Conservation (phyloP, 2,113 vertebrate species). For the Lamprotornis superbus region DNA sequence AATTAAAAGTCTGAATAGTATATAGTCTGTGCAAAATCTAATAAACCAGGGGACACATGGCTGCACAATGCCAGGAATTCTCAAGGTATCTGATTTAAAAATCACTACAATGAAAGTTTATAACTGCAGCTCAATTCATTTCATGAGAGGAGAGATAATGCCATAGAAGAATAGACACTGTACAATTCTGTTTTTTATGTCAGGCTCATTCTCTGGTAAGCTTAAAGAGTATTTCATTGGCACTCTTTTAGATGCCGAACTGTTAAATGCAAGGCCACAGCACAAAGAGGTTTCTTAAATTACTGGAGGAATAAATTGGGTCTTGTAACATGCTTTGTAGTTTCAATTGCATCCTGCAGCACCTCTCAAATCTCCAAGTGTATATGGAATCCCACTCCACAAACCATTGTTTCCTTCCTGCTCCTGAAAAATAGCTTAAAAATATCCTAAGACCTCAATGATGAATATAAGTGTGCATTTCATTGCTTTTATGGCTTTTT, state of each 20-base stretch:
- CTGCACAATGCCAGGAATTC: not conserved
- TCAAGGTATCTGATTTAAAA: constrained; percentile 6
- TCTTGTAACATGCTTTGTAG: not conserved
- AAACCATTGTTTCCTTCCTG: constrained; percentile 7
- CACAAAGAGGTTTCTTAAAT: constrained; percentile 44
- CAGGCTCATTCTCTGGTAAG: not conserved
- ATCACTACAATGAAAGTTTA: not conserved
- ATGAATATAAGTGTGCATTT: not conserved
- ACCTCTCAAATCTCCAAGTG: not conserved
- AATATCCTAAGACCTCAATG: not conserved
- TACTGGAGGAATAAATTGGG: constrained; percentile 20
- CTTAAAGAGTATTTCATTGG: not conserved
- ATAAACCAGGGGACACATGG: not conserved
- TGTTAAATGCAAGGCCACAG: not conserved
- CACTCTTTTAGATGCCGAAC: not conserved
- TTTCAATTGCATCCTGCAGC: not conserved
- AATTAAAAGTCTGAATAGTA: not conserved
- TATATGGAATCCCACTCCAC: not conserved
- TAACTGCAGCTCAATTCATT: not conserved
- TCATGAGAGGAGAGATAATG: constrained; percentile 5
- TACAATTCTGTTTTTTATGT: not conserved
- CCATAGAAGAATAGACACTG: not conserved
- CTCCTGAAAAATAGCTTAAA: constrained; percentile 21
- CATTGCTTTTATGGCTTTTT: not conserved
- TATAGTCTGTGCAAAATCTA: not conserved